Conservation (phyloP, 2,113 vertebrate genomes). For the Pipa parva region DNA sequence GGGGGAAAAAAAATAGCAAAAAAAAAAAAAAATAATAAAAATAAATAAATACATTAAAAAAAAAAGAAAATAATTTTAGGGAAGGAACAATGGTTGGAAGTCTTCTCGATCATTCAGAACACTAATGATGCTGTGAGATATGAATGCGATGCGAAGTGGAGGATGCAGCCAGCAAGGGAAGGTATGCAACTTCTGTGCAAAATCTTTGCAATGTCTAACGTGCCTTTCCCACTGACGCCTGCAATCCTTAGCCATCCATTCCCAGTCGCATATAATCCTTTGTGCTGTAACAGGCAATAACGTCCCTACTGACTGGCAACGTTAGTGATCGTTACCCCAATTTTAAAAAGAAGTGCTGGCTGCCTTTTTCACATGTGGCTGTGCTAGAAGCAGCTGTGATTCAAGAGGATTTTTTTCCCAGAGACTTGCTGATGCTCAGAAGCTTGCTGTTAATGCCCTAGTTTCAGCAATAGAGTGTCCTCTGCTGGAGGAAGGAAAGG, state of each 20-base stretch:
- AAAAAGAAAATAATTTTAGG: background rate
- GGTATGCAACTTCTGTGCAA: constrained; percentile 61
- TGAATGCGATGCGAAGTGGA: constrained; percentile 48
- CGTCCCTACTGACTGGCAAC: constrained; percentile 44
- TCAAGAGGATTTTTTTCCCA: constrained; percentile 54
- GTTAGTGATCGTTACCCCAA: constrained; percentile 35
- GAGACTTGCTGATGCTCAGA: constrained; percentile 67
- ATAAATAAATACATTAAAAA: too few species aligned
- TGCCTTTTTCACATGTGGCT: constrained; percentile 64
- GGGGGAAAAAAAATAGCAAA: too few species aligned
- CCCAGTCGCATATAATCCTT: constrained; percentile 49
- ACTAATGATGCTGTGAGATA: constrained; percentile 52
- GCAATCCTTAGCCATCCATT: constrained; percentile 66
- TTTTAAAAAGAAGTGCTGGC: constrained; percentile 52
- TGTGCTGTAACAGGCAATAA: constrained; percentile 35
- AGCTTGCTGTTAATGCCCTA: constrained; percentile 64
- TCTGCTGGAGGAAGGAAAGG: constrained; percentile 74
- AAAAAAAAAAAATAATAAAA: too few species aligned
- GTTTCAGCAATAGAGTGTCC: constrained; percentile 75
- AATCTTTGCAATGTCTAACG: constrained; percentile 55
- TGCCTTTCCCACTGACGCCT: constrained; percentile 61
- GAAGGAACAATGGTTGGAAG: constrained; percentile 46
- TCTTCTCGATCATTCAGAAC: constrained; percentile 45
- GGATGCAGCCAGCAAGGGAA: constrained; percentile 48
- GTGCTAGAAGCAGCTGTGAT: constrained; percentile 63